phyloP scores from a whole-genome alignment of 2,888 invertebrate genomes.

The Thymelicus acteon region DNA sequence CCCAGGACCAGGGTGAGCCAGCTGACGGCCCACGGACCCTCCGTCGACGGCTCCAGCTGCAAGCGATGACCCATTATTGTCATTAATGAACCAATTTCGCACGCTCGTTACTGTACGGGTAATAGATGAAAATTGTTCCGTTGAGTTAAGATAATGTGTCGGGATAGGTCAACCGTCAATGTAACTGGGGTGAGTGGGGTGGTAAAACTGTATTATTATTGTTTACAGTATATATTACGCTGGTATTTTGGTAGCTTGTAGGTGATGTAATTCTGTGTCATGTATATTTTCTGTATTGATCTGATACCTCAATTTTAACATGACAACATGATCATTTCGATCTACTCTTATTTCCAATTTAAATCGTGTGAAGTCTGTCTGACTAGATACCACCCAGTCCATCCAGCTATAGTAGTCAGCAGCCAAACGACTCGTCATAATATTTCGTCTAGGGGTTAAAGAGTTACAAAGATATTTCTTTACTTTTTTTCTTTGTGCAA shows the following conservation, averaged over 20 bases:
- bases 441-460: too few relatives aligned
- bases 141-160: neutral
- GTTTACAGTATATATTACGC: neutral
- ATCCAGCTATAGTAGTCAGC: too few relatives aligned
- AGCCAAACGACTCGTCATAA: too few relatives aligned
- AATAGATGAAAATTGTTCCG: slow-evolving; percentile 17
- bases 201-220: neutral
- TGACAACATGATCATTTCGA: too few relatives aligned
- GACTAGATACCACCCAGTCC: too few relatives aligned
- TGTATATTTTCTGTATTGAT: neutral
- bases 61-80: slow-evolving; percentile 41
- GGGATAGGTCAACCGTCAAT: neutral
- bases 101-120: slow-evolving; percentile 12
- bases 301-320: neutral
- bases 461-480: too few relatives aligned
- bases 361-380: too few relatives aligned
- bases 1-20: slow-evolving; percentile 65
- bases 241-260: neutral
- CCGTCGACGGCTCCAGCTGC: slow-evolving; percentile 67
- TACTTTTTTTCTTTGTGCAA: too few relatives aligned
- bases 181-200: neutral
- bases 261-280: neutral
- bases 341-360: too few relatives aligned
- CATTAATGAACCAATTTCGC: slow-evolving; percentile 3
- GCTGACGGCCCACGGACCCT: slow-evolving; percentile 49